Evolutionary conservation across 2,888 invertebrate species (phyloP).

Genomic region (Marronus borbonicus): DNA sequence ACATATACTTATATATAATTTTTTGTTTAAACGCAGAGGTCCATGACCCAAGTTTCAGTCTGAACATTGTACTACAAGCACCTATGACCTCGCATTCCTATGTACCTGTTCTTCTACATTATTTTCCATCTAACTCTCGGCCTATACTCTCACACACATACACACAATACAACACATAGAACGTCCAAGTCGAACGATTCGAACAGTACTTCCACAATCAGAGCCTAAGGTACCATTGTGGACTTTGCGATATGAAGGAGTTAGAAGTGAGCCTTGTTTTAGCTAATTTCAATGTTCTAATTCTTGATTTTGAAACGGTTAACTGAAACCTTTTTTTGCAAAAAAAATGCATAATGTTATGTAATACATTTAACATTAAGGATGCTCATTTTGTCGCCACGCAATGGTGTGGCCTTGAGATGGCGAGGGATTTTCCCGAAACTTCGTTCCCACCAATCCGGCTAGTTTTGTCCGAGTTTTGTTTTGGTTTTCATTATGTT

Average conservation of each 20-base stretch:
- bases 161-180: not conserved
- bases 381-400: too few species aligned
- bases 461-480: too few species aligned
- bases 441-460: too few species aligned
- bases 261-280: too few species aligned
- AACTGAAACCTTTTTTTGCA: too few species aligned
- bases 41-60: conserved; percentile 66
- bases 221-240: not conserved
- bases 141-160: not conserved
- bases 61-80: conserved; percentile 68
- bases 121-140: conserved; percentile 50
- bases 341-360: too few species aligned
- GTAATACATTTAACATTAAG: too few species aligned
- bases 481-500: too few species aligned
- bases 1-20: conserved; percentile 33
- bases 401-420: too few species aligned
- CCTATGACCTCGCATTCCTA: conserved; percentile 71
- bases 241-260: not conserved
- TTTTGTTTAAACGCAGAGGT: conserved; percentile 61
- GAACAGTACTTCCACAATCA: conserved; percentile 10
- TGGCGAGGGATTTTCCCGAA: too few species aligned
- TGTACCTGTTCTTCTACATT: conserved; percentile 65
- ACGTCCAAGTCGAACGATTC: conserved; percentile 33
- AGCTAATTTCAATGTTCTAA: too few species aligned
- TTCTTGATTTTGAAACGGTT: too few species aligned